Percentiles rank a stretch among this genome's conserved stretches.
Conservation (phyloP, 2,113 vertebrate genomes). For the Rhabdornis inornatus region DNA sequence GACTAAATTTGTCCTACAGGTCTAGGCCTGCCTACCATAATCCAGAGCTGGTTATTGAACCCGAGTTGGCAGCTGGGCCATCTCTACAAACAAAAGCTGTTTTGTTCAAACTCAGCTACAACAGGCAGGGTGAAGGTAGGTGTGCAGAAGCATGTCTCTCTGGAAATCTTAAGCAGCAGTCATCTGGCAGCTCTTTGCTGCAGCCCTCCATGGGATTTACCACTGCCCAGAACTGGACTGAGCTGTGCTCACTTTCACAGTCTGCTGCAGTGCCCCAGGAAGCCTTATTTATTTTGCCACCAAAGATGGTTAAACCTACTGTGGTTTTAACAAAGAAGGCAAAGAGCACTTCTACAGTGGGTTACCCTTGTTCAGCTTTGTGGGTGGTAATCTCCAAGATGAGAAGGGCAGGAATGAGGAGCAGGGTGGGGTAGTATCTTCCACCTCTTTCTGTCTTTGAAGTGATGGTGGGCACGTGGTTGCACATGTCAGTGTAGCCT, state of each 20-base stretch:
- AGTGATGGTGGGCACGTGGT: neutral
- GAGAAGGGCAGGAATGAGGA: neutral
- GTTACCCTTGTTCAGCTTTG: neutral
- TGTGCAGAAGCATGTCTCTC: neutral
- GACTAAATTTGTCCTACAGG: neutral
- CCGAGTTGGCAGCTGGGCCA: neutral
- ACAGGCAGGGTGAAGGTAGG: neutral
- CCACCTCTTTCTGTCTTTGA: conserved; percentile 21
- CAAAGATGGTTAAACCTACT: neutral
- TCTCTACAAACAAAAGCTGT: neutral
- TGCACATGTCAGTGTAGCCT: neutral
- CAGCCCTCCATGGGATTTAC: neutral
- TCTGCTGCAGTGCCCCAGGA: neutral
- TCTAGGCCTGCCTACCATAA: neutral
- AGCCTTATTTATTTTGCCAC: neutral
- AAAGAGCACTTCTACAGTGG: neutral
- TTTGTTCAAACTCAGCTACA: neutral
- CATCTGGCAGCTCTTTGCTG: neutral
- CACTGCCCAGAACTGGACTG: rapidly evolving
- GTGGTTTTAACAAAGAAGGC: neutral
- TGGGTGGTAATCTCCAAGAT: conserved; percentile 36
- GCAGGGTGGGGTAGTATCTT: conserved; percentile 23
- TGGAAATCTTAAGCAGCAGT: neutral
- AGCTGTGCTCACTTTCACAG: neutral
- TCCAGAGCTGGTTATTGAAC: neutral